Conservation (phyloP, 2,797 vertebrate genomes). For the Buceros bicornis region DNA sequence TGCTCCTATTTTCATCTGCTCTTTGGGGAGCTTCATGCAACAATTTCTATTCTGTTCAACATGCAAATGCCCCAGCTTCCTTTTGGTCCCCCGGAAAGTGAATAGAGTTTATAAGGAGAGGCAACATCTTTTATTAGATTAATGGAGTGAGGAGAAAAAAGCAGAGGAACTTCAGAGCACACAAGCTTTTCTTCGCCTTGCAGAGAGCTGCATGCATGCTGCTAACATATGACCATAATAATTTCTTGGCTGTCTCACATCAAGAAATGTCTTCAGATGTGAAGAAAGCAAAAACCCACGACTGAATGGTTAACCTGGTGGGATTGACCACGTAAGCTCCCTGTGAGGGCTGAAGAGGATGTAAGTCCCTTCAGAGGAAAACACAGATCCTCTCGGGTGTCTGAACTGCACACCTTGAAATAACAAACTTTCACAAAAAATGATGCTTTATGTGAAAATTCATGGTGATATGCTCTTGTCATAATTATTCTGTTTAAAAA, state of each 20-base stretch:
- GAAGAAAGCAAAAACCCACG: background rate
- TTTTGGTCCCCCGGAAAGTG: conserved; percentile 34
- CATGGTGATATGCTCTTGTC: background rate
- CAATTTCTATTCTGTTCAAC: conserved; percentile 48
- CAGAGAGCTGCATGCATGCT: background rate
- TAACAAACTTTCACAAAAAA: background rate
- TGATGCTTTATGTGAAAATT: background rate
- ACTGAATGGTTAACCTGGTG: background rate
- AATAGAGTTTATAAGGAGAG: conserved; percentile 38
- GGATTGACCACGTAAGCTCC: background rate
- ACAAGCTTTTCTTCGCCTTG: conserved; percentile 4
- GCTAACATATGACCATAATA: background rate
- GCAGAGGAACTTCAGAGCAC: background rate
- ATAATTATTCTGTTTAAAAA: conserved; percentile 30
- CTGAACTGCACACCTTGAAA: background rate
- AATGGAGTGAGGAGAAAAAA: conserved; percentile 45
- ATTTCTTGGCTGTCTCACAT: background rate
- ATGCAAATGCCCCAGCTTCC: conserved; percentile 34
- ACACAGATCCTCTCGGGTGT: background rate
- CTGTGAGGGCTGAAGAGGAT: rapidly evolving
- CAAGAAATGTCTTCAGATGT: background rate
- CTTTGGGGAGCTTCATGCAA: conserved; percentile 42
- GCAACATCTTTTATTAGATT: conserved; percentile 58
- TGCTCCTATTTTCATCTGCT: conserved; percentile 42
- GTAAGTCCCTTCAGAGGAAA: background rate